phyloP scores from a whole-genome alignment of 2,113 vertebrate species.

The Hucho hucho region DNA sequence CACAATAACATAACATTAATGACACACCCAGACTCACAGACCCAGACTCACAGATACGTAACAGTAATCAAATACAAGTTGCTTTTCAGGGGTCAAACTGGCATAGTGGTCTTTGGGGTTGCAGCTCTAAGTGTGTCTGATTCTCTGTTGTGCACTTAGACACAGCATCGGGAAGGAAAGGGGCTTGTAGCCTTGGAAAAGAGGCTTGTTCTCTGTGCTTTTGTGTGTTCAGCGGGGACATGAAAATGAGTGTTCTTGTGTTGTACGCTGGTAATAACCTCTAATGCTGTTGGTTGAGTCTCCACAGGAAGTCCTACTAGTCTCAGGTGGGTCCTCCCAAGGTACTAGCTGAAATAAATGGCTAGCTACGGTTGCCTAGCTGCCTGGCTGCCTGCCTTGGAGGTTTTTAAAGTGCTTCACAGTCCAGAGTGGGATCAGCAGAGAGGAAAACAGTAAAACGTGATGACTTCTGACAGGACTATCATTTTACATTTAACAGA shows the following conservation, averaged over 20 bases:
- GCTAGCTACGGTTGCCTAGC: constrained; percentile 16
- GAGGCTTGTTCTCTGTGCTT: no score
- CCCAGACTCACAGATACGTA: constrained; percentile 54
- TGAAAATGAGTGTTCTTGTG: constrained; percentile 53
- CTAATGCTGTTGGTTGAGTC: constrained; percentile 74
- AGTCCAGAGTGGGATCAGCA: not conserved
- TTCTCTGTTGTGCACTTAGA: constrained; percentile 60
- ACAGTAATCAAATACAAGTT: constrained; percentile 52
- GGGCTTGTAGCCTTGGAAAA: constrained; percentile 22
- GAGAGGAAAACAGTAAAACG: no score
- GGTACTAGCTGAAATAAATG: constrained; percentile 76
- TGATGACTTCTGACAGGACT: no score
- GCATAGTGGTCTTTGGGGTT: constrained; percentile 38
- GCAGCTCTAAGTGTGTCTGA: constrained; percentile 47
- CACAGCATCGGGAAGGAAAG: constrained; percentile 49
- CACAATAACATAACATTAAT: no score
- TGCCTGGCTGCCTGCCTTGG: constrained; percentile 29
- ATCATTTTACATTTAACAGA: no score
- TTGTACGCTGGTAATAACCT: constrained; percentile 66
- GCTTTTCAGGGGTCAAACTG: constrained; percentile 45
- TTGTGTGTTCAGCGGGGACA: constrained; percentile 59
- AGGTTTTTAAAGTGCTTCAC: constrained; percentile 64
- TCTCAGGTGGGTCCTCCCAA: constrained; percentile 72
- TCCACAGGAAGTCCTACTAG: constrained; percentile 66
- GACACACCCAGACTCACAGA: constrained; percentile 17